These are phyloP conservation scores for Petaurus breviceps DNA, from an alignment of 2,113 vertebrate genomes.

Conservation along the genomic window DNA sequence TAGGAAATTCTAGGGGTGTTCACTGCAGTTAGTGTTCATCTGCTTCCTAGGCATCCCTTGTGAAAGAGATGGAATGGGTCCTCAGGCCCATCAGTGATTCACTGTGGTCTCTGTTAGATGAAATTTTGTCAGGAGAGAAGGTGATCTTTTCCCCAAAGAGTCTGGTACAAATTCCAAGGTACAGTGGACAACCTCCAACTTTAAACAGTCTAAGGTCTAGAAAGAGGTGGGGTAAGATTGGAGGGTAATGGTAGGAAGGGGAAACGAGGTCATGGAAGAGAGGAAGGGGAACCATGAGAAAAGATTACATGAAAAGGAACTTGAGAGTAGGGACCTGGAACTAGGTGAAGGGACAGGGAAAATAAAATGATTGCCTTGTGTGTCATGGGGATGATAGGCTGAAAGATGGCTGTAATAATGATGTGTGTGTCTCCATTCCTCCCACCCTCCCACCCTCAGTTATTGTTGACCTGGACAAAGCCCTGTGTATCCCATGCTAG, in stretches of 20 bases:
- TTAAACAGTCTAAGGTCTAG: background rate
- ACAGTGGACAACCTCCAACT: background rate
- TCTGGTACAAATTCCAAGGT: background rate
- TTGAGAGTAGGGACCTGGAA: background rate
- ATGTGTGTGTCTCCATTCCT: background rate
- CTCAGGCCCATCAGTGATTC: background rate
- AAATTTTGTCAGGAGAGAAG: background rate
- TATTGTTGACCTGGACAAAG: background rate
- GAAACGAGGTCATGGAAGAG: background rate
- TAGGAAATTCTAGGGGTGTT: background rate
- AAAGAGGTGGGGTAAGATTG: background rate
- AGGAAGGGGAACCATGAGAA: background rate
- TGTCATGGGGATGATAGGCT: background rate
- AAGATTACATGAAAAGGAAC: background rate
- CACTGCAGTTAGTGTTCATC: background rate
- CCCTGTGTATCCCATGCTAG: background rate
- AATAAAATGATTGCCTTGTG: background rate
- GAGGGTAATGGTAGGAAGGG: background rate
- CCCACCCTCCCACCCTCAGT: background rate
- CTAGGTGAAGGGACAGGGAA: background rate
- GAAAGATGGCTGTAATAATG: background rate
- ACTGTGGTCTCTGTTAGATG: background rate
- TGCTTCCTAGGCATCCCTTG: background rate
- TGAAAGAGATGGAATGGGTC: background rate
- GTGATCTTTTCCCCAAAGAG: background rate